phyloP scores from a whole-genome alignment of 2,888 invertebrate genomes.

The Drepana falcataria region DNA sequence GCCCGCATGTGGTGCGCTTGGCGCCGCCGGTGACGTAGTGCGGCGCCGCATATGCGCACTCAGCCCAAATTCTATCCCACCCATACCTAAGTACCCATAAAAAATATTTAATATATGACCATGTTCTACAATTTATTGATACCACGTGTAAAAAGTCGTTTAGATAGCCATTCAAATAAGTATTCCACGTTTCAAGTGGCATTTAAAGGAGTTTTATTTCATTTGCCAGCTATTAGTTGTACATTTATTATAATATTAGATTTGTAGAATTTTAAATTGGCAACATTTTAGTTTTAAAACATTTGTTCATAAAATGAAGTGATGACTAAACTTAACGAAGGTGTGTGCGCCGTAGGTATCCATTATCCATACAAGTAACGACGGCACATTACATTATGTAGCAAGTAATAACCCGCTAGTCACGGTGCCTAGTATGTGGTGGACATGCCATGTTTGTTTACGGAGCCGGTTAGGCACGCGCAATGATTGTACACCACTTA shows the following conservation, averaged over 20 bases:
- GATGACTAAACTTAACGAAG: too few relatives aligned
- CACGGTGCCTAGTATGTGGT: constrained; percentile 24
- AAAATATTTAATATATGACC: constrained; percentile 11
- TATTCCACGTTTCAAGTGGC: background rate
- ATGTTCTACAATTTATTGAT: constrained; percentile 11
- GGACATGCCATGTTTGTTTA: constrained; percentile 37
- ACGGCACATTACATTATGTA: constrained; percentile 15
- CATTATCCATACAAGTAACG: background rate
- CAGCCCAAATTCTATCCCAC: constrained; percentile 34
- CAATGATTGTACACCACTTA: constrained; percentile 39
- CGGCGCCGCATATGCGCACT: constrained; percentile 42
- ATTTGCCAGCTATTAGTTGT: too few relatives aligned
- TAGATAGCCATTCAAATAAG: background rate
- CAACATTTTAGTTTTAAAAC: too few relatives aligned
- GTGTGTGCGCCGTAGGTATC: too few relatives aligned
- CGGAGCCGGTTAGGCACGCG: constrained; percentile 28
- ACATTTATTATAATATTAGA: too few relatives aligned
- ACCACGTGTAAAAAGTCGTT: background rate
- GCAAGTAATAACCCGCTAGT: constrained; percentile 20
- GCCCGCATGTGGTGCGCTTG: constrained; percentile 51
- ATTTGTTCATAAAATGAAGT: too few relatives aligned
- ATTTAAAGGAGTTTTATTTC: background rate
- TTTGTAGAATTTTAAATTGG: too few relatives aligned
- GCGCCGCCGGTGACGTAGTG: constrained; percentile 41
- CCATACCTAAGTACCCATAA: constrained; percentile 24